Conservation (phyloP, 2,797 vertebrate species). For the Thaleichthys pacificus region DNA sequence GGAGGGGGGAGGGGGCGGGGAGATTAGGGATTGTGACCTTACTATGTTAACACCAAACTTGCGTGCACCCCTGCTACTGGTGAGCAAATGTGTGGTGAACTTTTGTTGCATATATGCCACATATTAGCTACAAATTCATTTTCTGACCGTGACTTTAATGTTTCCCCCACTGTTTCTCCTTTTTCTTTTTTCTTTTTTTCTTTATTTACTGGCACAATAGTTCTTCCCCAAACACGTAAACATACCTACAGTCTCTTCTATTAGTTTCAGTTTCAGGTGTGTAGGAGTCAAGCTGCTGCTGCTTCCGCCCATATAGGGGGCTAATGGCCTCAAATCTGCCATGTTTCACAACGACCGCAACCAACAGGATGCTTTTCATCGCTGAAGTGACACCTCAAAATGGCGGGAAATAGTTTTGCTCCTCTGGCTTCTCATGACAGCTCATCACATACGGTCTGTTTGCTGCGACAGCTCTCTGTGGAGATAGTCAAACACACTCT, state of each 20-base stretch:
- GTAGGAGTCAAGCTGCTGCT: slow-evolving; percentile 42
- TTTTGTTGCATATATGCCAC: not conserved
- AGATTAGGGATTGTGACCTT: no score
- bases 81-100: not conserved
- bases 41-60: no score
- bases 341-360: slow-evolving; percentile 28
- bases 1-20: no score
- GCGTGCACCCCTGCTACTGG: no score
- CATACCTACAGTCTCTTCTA: slow-evolving; percentile 42
- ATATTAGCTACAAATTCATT: not conserved
- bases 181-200: not conserved
- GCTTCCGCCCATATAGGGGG: slow-evolving; percentile 35
- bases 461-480: no score
- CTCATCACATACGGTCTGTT: no score
- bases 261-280: slow-evolving; percentile 61
- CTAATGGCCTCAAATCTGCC: slow-evolving; percentile 40
- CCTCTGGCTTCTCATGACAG: no score
- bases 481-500: no score
- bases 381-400: slow-evolving; percentile 32
- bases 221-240: slow-evolving; percentile 38
- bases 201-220: slow-evolving; percentile 38
- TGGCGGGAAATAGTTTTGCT: not conserved
- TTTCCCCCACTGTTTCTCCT: slow-evolving; percentile 13
- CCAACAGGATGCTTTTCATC: slow-evolving; percentile 37
- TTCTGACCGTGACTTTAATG: not conserved